A percentile compares a stretch with the other conserved stretches of the same genome.
phyloP scores from a whole-genome alignment of 2,888 invertebrate genomes.

The Cyrtodaria siliqua region DNA sequence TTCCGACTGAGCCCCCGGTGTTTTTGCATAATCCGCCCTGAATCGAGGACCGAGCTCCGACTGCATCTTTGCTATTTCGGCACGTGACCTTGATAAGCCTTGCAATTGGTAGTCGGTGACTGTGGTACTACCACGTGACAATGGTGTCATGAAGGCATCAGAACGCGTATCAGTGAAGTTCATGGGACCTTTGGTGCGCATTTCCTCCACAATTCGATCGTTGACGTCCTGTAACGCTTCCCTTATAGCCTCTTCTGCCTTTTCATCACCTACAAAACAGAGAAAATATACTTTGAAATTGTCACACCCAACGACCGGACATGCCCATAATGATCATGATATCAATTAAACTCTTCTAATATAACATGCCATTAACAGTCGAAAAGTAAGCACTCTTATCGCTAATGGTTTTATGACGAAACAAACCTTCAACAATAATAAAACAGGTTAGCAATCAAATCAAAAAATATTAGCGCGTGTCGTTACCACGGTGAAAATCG shows the following conservation, averaged over 20 bases:
- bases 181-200: conserved; percentile 60
- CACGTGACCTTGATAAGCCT: conserved; percentile 63
- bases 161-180: conserved; percentile 53
- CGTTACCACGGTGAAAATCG: no score
- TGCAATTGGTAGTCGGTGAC: conserved; percentile 48
- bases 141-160: conserved; percentile 51
- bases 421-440: no score
- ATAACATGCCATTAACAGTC: no score
- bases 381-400: no score
- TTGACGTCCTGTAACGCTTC: conserved; percentile 72
- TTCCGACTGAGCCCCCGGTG: conserved; percentile 67
- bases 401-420: no score
- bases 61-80: conserved; percentile 59
- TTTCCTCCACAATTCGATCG: conserved; percentile 68
- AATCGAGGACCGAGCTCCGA: conserved; percentile 56
- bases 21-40: conserved; percentile 64
- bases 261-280: conserved; percentile 65
- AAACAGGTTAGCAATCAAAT: no score
- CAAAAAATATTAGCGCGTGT: no score
- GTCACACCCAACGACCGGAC: no score
- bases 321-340: no score
- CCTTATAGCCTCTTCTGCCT: conserved; percentile 69
- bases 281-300: no score
- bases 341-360: no score
- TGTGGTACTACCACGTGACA: conserved; percentile 51